Conservation (phyloP, 2,797 vertebrate species). For the Lepus townsendii region DNA sequence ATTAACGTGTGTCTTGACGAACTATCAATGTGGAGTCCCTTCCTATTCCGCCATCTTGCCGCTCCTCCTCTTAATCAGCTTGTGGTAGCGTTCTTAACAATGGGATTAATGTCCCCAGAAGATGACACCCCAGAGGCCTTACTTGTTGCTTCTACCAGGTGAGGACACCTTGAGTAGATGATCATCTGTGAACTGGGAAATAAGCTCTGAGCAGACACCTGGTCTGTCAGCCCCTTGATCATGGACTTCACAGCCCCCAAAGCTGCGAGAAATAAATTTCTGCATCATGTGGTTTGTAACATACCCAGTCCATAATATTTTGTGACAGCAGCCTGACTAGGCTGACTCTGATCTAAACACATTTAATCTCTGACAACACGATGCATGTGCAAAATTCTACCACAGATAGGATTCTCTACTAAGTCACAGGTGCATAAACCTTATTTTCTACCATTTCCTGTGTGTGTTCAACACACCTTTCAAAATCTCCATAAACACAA, state of each 20-base stretch:
- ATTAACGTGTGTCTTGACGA: too few relatives aligned
- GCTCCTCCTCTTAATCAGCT: too few relatives aligned
- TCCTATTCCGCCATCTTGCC: too few relatives aligned
- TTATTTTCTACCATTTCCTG: background rate
- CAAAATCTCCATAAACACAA: background rate
- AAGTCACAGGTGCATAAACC: background rate
- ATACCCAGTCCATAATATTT: background rate
- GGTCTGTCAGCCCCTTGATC: background rate
- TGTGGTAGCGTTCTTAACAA: background rate
- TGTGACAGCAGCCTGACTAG: background rate
- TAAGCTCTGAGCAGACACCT: background rate
- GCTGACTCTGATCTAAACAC: background rate
- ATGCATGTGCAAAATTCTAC: background rate
- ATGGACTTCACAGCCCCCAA: background rate
- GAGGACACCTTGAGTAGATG: background rate
- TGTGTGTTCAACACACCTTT: background rate
- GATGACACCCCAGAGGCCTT: too few relatives aligned
- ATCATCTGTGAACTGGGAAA: background rate
- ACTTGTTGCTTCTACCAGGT: background rate
- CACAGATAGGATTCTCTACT: background rate
- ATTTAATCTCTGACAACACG: background rate
- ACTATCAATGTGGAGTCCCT: too few relatives aligned
- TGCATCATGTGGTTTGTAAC: background rate
- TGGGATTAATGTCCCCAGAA: too few relatives aligned
- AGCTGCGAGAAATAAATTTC: background rate